phyloP scores from a whole-genome alignment of 1,140 invertebrate species.

The Tetragonula clypearis region DNA sequence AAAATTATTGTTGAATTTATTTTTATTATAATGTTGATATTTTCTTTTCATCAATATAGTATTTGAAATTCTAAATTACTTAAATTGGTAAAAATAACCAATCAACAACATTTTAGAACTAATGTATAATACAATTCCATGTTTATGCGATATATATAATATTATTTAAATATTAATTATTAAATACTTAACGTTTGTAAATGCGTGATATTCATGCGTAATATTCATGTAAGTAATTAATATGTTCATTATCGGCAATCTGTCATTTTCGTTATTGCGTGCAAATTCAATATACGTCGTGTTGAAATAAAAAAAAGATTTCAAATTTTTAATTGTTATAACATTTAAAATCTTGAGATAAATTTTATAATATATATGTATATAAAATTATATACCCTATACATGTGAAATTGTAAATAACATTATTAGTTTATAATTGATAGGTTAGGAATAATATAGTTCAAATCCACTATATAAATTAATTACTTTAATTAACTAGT shows the following conservation, averaged over 20 bases:
- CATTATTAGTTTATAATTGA: background rate
- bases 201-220: background rate
- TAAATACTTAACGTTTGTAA: background rate
- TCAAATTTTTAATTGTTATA: background rate
- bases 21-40: background rate
- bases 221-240: background rate
- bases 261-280: background rate
- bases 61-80: background rate
- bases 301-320: background rate
- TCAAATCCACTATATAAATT: background rate
- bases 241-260: constrained; percentile 69
- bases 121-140: background rate
- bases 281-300: constrained; percentile 6
- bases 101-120: background rate
- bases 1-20: constrained; percentile 11
- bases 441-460: constrained; percentile 21
- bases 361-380: background rate
- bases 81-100: background rate
- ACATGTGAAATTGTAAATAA: background rate
- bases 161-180: no score
- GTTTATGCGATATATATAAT: no score
- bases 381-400: background rate
- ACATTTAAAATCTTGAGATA: background rate
- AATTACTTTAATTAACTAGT: background rate
- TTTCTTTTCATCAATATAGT: background rate